Evolutionary conservation across 2,113 vertebrate species (phyloP), one percentile per base, ranked within the genome.

Genomic region (Equus quagga): DNA sequence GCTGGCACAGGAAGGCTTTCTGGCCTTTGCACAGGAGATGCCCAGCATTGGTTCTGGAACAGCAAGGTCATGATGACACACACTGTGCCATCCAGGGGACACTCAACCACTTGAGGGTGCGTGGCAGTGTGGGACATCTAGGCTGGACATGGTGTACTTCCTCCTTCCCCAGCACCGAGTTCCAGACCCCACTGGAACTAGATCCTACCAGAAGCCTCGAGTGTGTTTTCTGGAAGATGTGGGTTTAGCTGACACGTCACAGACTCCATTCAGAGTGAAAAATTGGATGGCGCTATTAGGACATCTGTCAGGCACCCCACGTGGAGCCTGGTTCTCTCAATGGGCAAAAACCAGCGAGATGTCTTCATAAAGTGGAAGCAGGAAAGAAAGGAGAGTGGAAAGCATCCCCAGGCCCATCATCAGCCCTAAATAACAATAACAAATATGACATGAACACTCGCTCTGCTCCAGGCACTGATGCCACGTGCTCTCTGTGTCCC

Each of bases 281-380:
- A 93, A 89, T 6, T 91, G 92, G 86, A 95, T 51, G 82, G 73
- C 70, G 93, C 62, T 76, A 88, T 62, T 70, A 94, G 86, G 91
- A 89, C 89, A 92, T 90, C 95, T 96, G 92, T 96, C 91, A 91
- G 96, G 78, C 60, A 86, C 91, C 96, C 91, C 62, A 88, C 5
- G 2, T 51, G 93, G 91, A 89, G 83, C 36, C 31, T 33, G 89
- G 91, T 60, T 95, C 79, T 97, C 96, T 96, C 93, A 91, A 70
- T 91, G 82, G 84, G 91, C 51, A 96, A 69, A 96, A 97, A 94
- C 73, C 85, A 95, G 78, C 67, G 65, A 95, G 86, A 75, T 65
- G 62, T 76, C 81, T 92, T 86, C 82, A 91, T 41, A n/a, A 87
- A 88, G 62, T 23, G 8, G 44, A 83, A 95, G 78, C 14, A 41